Evolutionary conservation across 2,888 invertebrate species (phyloP).

Genomic region (Andricus curvator): DNA sequence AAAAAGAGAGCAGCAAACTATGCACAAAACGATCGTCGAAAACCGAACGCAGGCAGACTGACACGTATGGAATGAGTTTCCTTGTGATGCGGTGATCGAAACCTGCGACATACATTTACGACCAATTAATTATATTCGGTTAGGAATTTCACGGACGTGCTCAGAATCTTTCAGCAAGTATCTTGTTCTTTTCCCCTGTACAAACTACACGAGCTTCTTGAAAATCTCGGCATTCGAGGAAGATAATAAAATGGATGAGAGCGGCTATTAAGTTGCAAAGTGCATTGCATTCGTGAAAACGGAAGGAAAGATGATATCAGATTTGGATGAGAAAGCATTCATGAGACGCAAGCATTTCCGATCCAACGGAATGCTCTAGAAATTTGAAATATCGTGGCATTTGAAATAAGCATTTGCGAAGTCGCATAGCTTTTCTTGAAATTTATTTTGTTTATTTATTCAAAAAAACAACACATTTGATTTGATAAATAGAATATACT

Average conservation of each 20-base stretch:
- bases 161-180: not conserved
- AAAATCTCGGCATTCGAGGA: not conserved
- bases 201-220: not conserved
- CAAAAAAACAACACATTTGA: no score
- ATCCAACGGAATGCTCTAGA: not conserved
- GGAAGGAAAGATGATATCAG: not conserved
- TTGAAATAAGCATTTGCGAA: no score
- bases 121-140: not conserved
- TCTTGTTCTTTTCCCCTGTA: not conserved
- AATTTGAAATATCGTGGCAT: not conserved
- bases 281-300: not conserved
- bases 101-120: not conserved
- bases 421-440: no score
- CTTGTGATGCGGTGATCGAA: not conserved
- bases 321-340: not conserved
- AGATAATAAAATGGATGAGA: not conserved
- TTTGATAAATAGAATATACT: no score
- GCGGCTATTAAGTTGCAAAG: not conserved
- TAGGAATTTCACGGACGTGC: constrained; percentile 2
- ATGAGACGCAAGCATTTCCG: not conserved
- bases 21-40: not conserved
- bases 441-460: no score
- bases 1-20: not conserved
- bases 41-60: not conserved
- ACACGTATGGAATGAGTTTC: not conserved